Evolutionary conservation across 2,888 invertebrate genomes (phyloP).

Genomic region (Halictus quadricinctus): DNA sequence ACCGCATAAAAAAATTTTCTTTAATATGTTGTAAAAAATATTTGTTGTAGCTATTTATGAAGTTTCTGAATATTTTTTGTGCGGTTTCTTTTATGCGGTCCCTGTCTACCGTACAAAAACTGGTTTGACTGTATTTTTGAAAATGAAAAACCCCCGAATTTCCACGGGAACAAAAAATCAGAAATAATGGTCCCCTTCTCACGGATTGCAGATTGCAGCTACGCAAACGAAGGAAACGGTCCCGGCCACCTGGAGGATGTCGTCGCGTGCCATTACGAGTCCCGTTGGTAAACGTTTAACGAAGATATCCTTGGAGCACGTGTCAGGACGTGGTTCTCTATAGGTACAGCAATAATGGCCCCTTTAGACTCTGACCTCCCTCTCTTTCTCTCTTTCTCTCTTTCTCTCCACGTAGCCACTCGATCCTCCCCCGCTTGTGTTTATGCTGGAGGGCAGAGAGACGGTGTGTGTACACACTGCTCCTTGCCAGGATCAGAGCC

Average conservation of each 20-base stretch:
- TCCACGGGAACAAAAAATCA: background rate
- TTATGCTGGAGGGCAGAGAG: conserved; percentile 29
- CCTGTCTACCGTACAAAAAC: too few relatives aligned
- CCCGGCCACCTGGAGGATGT: conserved; percentile 72
- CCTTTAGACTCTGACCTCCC: conserved; percentile 54
- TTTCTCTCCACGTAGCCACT: conserved; percentile 39
- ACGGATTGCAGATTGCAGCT: conserved; percentile 13
- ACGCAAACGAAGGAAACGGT: conserved; percentile 47
- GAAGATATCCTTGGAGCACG: conserved; percentile 71
- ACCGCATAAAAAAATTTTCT: too few relatives aligned
- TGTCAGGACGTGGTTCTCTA: conserved; percentile 54
- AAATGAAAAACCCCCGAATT: background rate
- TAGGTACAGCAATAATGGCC: conserved; percentile 60
- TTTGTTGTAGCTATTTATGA: too few relatives aligned
- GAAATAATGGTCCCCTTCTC: background rate
- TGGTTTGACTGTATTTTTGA: background rate
- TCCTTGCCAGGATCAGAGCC: conserved; percentile 29
- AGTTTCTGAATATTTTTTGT: too few relatives aligned
- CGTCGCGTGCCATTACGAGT: conserved; percentile 71
- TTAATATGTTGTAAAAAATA: too few relatives aligned
- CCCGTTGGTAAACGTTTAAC: conserved; percentile 73
- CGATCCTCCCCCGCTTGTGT: conserved; percentile 52
- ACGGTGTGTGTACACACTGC: conserved; percentile 38
- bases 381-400: background rate
- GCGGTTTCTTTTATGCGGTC: too few relatives aligned